Base-by-base conservation (phyloP, 2,888 invertebrate species). In the Brachyptera risi region DNA sequence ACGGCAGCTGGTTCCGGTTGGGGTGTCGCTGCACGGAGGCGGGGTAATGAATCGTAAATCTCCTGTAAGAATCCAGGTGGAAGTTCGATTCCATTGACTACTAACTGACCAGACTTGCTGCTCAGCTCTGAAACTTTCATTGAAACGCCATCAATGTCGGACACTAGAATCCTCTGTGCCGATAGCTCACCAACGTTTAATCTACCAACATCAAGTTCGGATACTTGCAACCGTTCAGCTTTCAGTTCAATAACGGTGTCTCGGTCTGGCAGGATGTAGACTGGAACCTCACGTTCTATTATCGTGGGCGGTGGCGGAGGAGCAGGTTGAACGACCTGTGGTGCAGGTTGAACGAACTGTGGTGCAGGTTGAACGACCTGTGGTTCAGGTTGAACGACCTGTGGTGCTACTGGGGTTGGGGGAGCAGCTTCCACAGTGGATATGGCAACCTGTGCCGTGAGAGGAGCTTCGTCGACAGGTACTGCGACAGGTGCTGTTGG, bases 161-260 rank as follows among this genome's bases (percentile, higher is more conserved):
- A 90, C 0, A 91, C 90, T 56, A 86, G 79, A 64, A 92, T 88
- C 72, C 87, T 89, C 59, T 84, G 85, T 0, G 92, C 90, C 72
- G 90, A 85, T 42, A 92, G 75, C 68, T 90, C 89, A 61, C 86
- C 85, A 0, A 92, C 91, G 65, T 85, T 88, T 19, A 92, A 73
- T 56, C 86, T 80, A 60, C 90, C 90, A 0, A 92, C 91, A 70
- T 90, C 88, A 63, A 92, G 78, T 71, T 91, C 90, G 24, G 79
- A 78, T 1, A 92, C 83, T 71, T 88, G 86, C 37, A 90, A 76
- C 67, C 84, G 81, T 68, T 84, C 81, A 51, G 87, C 83, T 71
- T 75, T 77, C 2, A 78, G 64, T 60, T 74, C 73, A 19, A 74
- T 67, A 68, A 74, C 75, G 26, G 67, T 64, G 42, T 68, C 68